Conservation (phyloP, 2,113 vertebrate genomes). For the Periophthalmodon schlosseri region DNA sequence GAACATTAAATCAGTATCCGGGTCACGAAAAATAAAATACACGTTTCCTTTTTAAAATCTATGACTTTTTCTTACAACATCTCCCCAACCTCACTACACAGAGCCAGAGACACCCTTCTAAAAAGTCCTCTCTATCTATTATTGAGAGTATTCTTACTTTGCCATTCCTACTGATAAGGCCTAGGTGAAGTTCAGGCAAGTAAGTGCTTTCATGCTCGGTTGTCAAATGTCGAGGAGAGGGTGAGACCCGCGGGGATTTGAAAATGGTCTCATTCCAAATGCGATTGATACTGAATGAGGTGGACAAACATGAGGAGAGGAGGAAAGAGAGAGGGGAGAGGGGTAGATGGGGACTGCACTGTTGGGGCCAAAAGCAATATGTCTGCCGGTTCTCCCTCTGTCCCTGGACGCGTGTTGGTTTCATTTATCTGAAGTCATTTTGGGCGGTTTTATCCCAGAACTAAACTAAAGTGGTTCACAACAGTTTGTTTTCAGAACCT, state of each 20-base stretch:
- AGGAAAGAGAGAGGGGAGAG: neutral
- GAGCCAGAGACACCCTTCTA: conserved; percentile 16
- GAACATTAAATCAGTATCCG: neutral
- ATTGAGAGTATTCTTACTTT: conserved; percentile 48
- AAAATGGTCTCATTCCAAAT: conserved; percentile 20
- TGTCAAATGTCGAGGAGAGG: conserved; percentile 16
- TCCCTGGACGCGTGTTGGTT: conserved; percentile 3
- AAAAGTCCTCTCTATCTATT: conserved; percentile 36
- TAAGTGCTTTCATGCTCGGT: conserved; percentile 38
- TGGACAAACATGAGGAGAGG: neutral
- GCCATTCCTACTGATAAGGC: conserved; percentile 22
- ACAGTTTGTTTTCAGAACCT: neutral
- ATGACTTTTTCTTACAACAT: conserved; percentile 23
- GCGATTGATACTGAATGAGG: conserved; percentile 7
- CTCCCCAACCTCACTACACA: conserved; percentile 13
- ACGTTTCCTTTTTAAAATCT: neutral
- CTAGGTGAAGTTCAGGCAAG: conserved; percentile 27
- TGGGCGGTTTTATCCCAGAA: neutral
- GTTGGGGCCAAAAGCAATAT: conserved; percentile 5
- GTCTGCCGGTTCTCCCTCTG: neutral
- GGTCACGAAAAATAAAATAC: conserved; percentile 3
- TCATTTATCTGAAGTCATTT: conserved; percentile 38
- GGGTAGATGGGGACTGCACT: neutral
- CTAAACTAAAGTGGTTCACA: neutral
- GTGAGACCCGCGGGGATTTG: conserved; percentile 19